Percentiles rank a stretch among this genome's conserved stretches.
Conservation (phyloP, 2,888 invertebrate species). For the Chesias legatella region DNA sequence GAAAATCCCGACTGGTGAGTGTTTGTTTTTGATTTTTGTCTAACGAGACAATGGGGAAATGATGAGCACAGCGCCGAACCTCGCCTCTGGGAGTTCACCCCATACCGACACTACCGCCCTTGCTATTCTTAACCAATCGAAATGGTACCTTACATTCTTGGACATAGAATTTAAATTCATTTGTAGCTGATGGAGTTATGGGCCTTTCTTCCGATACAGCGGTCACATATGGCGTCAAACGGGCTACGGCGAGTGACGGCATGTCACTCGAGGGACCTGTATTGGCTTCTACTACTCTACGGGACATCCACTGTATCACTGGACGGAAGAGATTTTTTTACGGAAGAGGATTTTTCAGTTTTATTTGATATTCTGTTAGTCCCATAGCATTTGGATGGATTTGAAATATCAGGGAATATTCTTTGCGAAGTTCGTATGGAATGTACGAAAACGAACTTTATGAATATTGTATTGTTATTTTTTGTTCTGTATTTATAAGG, state of each 20-base stretch:
- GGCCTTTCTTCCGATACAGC: slow-evolving; percentile 43
- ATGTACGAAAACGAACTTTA: not conserved
- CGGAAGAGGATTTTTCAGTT: slow-evolving; percentile 23
- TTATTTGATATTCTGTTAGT: not conserved
- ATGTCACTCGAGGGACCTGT: slow-evolving; percentile 69
- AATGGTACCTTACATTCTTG: slow-evolving; percentile 46
- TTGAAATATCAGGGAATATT: no score
- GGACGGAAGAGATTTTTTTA: slow-evolving; percentile 45
- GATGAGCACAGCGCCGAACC: slow-evolving; percentile 74
- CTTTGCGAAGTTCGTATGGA: no score
- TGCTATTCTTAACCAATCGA: slow-evolving; percentile 33
- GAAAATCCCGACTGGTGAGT: slow-evolving; percentile 68
- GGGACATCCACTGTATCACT: slow-evolving; percentile 60
- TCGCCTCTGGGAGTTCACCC: slow-evolving; percentile 76
- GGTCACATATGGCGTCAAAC: slow-evolving; percentile 77
- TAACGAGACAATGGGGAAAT: slow-evolving; percentile 81
- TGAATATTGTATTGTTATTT: not conserved
- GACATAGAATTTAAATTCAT: slow-evolving; percentile 46
- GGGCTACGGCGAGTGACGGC: slow-evolving; percentile 73
- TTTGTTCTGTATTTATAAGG: not conserved
- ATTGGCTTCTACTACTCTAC: slow-evolving; percentile 66
- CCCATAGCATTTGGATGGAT: no score
- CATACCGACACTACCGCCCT: slow-evolving; percentile 58
- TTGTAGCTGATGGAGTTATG: slow-evolving; percentile 35
- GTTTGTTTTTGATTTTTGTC: slow-evolving; percentile 81